Base-by-base conservation (phyloP, 2,797 vertebrate genomes). In the Neosilurus mollespiculum region DNA sequence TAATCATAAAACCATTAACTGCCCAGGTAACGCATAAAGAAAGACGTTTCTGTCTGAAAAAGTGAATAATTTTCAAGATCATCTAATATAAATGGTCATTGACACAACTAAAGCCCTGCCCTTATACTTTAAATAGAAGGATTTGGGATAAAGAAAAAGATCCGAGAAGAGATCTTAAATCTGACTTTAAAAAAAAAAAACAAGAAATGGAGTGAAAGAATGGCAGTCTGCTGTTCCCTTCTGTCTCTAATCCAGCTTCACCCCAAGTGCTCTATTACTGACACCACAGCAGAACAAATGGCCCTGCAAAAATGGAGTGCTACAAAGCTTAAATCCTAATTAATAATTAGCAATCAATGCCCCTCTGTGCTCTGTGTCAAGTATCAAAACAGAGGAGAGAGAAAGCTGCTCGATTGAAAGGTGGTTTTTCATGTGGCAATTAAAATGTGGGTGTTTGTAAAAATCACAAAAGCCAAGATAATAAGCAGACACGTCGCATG, bases 311-410 rank as follows among this genome's bases (percentile, higher is more conserved):
- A 91, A 89, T 86, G 87, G 86, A 88, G 87, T 61, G 80, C 85
- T 84, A 87, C 90, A 86, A 92, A 91, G 85, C 90, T 92, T 90
- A 93, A 94, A 93, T 86, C 87, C 89, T 89, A 88, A 93, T 94
- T 93, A 91, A 92, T 93, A 90, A 92, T 93, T 94, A 90, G 92
- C 90, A 86, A 89, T 84, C 86, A 83, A 85, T 89, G 85, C 84
- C 88, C 82, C 64, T 89, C 91, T 81, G 85, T 89, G 82, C 43
- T 70, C 73, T 81, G 84, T 84, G 87, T 87, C 85, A 87, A 86
- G 83, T 80, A 84, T 78, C 80, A 71, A 80, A 79, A 82, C 86
- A 79, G 75, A 67, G 26, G 69, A 20, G 53, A 78, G 82, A 70
- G 69, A 81, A 66, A 65, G 59, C 43, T 64, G 83, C 58, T 79